Evolutionary conservation across 2,888 invertebrate genomes (phyloP).

Genomic region (Sepiola atlantica): DNA sequence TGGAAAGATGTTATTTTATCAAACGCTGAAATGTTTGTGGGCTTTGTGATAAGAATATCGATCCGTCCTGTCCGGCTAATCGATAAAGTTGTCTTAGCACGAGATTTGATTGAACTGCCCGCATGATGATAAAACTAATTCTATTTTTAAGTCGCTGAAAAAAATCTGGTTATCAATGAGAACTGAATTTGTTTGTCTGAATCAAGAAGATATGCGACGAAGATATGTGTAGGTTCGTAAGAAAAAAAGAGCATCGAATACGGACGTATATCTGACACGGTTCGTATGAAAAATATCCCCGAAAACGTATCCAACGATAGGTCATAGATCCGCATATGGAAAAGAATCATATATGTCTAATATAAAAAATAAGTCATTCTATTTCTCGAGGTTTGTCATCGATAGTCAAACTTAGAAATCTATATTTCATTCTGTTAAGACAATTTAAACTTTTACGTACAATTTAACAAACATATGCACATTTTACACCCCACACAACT

Average conservation of each 20-base stretch:
- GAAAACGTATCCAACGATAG: too few relatives aligned
- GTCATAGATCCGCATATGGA: too few relatives aligned
- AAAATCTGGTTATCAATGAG: not conserved
- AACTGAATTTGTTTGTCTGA: not conserved
- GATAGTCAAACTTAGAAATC: too few relatives aligned
- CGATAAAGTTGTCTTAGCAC: not conserved
- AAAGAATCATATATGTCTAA: too few relatives aligned
- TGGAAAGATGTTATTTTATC: not conserved
- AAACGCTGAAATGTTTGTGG: not conserved
- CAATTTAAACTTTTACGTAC: too few relatives aligned
- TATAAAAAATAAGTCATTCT: too few relatives aligned
- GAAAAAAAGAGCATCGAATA: not conserved
- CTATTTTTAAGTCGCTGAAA: not conserved
- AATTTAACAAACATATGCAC: too few relatives aligned
- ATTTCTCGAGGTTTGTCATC: too few relatives aligned
- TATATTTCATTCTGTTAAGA: too few relatives aligned
- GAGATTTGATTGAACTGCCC: not conserved
- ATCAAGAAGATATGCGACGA: not conserved
- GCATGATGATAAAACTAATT: not conserved
- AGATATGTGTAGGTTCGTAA: not conserved
- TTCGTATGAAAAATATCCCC: too few relatives aligned
- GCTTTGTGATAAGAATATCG: not conserved
- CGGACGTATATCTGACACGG: too few relatives aligned
- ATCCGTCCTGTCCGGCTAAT: not conserved
- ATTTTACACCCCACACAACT: too few relatives aligned